Percentiles rank a stretch among this genome's conserved stretches.
These are phyloP conservation scores for Eulemur rubriventer DNA, from an alignment of 2,797 vertebrate genomes.

Conservation along the genomic window DNA sequence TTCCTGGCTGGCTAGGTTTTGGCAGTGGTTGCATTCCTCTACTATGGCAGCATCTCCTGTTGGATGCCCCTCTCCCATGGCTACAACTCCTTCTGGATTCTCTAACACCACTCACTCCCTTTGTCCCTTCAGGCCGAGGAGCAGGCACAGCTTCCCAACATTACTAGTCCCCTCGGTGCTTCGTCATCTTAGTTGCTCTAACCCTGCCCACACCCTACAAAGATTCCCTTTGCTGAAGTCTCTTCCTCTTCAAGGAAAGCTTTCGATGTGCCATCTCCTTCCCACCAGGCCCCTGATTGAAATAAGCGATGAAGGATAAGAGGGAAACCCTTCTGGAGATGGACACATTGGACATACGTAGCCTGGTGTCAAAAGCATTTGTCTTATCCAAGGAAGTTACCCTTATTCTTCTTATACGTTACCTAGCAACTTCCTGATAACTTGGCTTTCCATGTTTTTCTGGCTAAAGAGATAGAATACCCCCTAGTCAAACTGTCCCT, in stretches of 20 bases:
- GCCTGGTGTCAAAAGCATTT: background rate
- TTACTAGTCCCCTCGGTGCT: background rate
- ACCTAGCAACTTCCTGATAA: background rate
- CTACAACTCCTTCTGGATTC: background rate
- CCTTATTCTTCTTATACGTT: background rate
- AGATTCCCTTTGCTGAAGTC: background rate
- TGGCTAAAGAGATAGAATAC: constrained; percentile 6
- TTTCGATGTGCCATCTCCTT: background rate
- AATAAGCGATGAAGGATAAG: background rate
- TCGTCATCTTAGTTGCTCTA: background rate
- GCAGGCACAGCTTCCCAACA: background rate
- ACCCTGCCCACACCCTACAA: background rate
- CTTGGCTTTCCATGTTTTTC: background rate
- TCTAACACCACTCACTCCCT: background rate
- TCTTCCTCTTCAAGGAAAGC: background rate
- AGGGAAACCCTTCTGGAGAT: background rate
- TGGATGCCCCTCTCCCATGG: too few species aligned
- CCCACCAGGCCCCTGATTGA: background rate
- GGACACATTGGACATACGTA: background rate
- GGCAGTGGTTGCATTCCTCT: background rate
- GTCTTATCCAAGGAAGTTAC: background rate
- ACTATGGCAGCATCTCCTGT: background rate
- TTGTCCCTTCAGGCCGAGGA: background rate
- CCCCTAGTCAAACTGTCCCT: background rate
- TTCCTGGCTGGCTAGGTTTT: background rate